A percentile compares a stretch with the other conserved stretches of the same genome.
Conservation (phyloP, 2,888 invertebrate genomes). For the Octodonta nipae region DNA sequence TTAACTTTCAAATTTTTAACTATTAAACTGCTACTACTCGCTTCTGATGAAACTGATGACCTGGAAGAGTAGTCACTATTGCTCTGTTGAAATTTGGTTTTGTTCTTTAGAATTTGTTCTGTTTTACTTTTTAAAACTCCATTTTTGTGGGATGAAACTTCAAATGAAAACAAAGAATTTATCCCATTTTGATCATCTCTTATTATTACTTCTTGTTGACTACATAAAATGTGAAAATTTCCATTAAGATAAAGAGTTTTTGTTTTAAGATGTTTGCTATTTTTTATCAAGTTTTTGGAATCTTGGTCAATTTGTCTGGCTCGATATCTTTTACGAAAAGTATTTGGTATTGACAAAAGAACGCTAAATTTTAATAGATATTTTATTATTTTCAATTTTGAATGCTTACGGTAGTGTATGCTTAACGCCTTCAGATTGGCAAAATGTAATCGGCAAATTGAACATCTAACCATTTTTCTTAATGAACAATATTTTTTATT, state of each 20-base stretch:
- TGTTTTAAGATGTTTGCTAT: not conserved
- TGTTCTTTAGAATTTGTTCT: slow-evolving; percentile 7
- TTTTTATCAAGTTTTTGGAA: slow-evolving; percentile 6
- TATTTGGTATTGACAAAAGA: slow-evolving; percentile 11
- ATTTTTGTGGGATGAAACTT: no score
- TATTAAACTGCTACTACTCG: slow-evolving; percentile 7
- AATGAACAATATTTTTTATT: no score
- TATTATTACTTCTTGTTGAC: slow-evolving; percentile 21
- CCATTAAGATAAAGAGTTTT: slow-evolving; percentile 19
- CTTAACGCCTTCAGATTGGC: no score
- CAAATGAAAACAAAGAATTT: slow-evolving; percentile 21
- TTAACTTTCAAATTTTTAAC: slow-evolving; percentile 7
- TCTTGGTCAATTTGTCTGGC: slow-evolving; percentile 5
- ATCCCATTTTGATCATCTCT: slow-evolving; percentile 19
- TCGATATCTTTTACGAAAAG: slow-evolving; percentile 7
- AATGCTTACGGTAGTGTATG: no score
- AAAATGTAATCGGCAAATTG: no score
- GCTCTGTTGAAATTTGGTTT: not conserved
- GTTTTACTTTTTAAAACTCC: slow-evolving; percentile 11
- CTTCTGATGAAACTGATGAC: slow-evolving; percentile 10
- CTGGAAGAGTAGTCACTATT: slow-evolving; percentile 2
- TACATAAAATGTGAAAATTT: slow-evolving; percentile 20
- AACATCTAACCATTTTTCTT: no score
- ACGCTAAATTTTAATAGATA: slow-evolving; percentile 16
- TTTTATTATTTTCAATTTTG: slow-evolving; percentile 20